phyloP scores from a whole-genome alignment of 2,888 invertebrate species.

The Microplitis deprimator region DNA sequence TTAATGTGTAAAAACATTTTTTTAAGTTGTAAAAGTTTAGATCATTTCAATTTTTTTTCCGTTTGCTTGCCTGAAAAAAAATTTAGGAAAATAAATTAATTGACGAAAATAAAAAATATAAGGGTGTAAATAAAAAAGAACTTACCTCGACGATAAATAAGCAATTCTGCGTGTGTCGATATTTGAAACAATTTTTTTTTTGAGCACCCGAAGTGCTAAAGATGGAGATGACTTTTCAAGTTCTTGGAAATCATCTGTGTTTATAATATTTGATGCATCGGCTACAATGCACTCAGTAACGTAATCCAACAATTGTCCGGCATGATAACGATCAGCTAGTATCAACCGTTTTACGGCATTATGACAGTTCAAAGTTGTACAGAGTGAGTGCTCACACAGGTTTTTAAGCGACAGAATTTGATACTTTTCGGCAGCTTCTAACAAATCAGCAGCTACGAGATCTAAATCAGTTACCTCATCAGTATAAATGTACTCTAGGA shows the following conservation, averaged over 20 bases:
- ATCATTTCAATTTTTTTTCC: no score
- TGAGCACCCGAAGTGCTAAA: not conserved
- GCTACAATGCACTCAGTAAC: not conserved
- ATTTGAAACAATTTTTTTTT: not conserved
- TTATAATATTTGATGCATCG: not conserved
- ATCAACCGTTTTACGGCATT: not conserved
- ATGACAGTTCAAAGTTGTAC: not conserved
- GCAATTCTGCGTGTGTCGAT: no score
- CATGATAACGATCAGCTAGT: not conserved
- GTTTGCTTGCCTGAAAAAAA: no score
- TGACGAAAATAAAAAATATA: no score
- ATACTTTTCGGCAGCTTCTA: slow-evolving; percentile 13
- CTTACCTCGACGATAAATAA: no score
- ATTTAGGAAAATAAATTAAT: no score
- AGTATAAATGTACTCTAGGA: slow-evolving; percentile 18
- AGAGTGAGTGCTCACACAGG: not conserved
- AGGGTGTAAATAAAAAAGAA: no score
- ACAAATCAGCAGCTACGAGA: not conserved
- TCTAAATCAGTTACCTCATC: not conserved
- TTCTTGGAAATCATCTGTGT: not conserved
- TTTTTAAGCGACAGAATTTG: not conserved
- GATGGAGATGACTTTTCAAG: not conserved
- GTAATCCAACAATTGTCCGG: not conserved
- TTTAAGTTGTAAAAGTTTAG: no score
- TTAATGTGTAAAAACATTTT: no score